These are phyloP conservation scores for Craseonycteris thonglongyai DNA, from an alignment of 2,113 vertebrate genomes.

Conservation along the genomic window DNA sequence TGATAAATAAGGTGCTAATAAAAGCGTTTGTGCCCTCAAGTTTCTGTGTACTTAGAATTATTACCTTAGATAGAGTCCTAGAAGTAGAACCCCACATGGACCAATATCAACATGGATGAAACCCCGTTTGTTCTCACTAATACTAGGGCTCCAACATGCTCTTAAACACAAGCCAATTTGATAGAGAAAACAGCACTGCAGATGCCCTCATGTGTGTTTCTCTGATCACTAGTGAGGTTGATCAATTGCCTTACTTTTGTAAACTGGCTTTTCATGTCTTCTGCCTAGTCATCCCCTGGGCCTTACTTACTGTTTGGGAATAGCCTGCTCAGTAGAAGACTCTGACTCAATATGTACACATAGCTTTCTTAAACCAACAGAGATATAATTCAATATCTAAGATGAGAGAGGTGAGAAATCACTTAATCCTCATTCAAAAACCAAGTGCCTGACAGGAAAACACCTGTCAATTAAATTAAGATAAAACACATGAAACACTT, in stretches of 20 bases:
- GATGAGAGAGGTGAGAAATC: neutral
- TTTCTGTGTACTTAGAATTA: neutral
- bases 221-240: neutral
- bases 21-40: neutral
- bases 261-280: neutral
- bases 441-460: neutral
- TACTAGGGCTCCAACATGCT: neutral
- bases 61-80: neutral
- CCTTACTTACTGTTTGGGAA: neutral
- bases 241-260: neutral
- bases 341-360: neutral
- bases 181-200: neutral
- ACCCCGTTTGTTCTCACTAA: neutral
- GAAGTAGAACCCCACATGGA: neutral
- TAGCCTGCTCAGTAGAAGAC: neutral
- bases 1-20: constrained; percentile 17
- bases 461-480: constrained; percentile 7
- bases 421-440: neutral
- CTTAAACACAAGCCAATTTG: neutral
- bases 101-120: neutral
- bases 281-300: neutral
- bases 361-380: constrained; percentile 5
- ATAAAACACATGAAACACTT: neutral
- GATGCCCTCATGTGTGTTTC: accelerated
- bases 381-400: neutral